Evolutionary conservation across 2,113 vertebrate genomes (phyloP).

Genomic region (Passer domesticus): DNA sequence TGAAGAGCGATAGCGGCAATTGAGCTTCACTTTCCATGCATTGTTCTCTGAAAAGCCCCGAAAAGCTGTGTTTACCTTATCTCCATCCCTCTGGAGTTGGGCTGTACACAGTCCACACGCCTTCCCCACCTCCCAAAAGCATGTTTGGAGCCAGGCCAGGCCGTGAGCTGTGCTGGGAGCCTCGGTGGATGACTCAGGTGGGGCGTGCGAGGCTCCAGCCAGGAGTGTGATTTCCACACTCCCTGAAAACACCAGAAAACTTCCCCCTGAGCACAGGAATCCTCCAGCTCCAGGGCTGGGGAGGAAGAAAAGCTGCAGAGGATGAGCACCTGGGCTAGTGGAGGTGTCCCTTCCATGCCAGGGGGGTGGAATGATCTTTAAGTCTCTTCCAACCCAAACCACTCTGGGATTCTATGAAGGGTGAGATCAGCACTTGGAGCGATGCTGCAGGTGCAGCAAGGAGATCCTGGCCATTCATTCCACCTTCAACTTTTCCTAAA

Average conservation of each 20-base stretch:
- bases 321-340: background rate
- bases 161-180: background rate
- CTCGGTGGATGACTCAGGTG: fast-evolving
- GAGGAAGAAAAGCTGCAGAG: background rate
- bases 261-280: background rate
- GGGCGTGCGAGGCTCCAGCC: background rate
- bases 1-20: background rate
- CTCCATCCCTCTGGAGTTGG: background rate
- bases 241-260: background rate
- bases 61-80: background rate
- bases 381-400: background rate
- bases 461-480: background rate
- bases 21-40: background rate
- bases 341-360: background rate
- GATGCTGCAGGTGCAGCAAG: background rate
- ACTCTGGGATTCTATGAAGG: background rate
- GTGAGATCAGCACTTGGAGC: fast-evolving
- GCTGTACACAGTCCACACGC: background rate
- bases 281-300: background rate
- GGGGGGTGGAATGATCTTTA: no score
- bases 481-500: background rate
- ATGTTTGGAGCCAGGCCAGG: background rate
- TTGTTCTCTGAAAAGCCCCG: background rate
- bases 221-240: background rate
- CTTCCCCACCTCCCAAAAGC: background rate